Base-by-base conservation (phyloP, 2,888 invertebrate species). In the Hydrotaea cyrtoneurina region DNA sequence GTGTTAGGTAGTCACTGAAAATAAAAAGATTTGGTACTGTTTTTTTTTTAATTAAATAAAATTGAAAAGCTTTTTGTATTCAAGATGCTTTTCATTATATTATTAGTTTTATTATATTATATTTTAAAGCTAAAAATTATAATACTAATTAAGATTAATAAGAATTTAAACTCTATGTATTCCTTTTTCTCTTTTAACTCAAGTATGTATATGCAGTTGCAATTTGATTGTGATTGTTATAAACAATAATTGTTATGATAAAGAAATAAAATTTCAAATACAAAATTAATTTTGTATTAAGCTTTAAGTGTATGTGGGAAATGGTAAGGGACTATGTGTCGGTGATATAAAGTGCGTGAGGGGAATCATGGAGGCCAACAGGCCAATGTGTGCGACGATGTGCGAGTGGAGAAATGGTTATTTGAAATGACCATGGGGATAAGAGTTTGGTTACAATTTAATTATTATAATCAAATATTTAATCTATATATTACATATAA, bases 401-500 rank as follows among this genome's bases (percentile, higher is more conserved):
- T 15, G 19, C 2, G 55, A 7, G 19, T 31, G 31, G 7, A 2
- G 31, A 31, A 55, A 19, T 53, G 53, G 17, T 53, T 19, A 10
- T 23, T 0, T 55, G 21, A 21, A 15, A 50, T 50, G 50, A n/a
- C 50, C n/a, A 55, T 55, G 55, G 5, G 21, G 2, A n/a, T 7
- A 2, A 21, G 55, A 21, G 21, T 5, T n/a, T 55, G 55, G 21
- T 21, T 17, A 21, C 19, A 4, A 64, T 64, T 66, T 66, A 66
- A 66, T 66, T 62, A 62, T 62, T 75, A 74, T 71, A 19, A 75
- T 75, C 36, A 76, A 50, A 64, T 75, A 62, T 64, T 62, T 53
- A 66, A 13, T 55, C 46, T 66, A 77, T 77, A 66, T 55, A 66
- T 77, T 77, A 77, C 76, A 77, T 66, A 55, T 19, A 17, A 77